phyloP scores from a whole-genome alignment of 37 sponge, comb jelly and placozoan genomes.

The Haliclona indistincta region DNA sequence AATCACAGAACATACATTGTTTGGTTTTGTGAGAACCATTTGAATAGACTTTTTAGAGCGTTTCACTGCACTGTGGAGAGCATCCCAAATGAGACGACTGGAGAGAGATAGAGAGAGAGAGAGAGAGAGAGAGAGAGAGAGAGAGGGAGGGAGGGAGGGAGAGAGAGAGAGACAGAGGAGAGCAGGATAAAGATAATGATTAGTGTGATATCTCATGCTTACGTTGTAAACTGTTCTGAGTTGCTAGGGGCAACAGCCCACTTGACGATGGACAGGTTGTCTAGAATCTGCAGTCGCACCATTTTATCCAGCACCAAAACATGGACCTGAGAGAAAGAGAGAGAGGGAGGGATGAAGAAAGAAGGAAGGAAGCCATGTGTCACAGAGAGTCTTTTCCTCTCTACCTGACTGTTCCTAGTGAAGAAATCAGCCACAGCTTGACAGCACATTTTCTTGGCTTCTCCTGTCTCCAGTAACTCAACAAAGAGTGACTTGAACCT shows the following conservation, averaged over 20 bases:
- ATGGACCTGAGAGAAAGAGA: constrained; percentile 38
- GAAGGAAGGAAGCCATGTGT: too few relatives aligned
- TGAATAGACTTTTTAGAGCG: not conserved
- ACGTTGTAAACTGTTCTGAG: constrained; percentile 42
- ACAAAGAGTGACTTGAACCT: constrained; percentile 75
- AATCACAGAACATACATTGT: not conserved
- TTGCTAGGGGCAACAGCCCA: constrained; percentile 52
- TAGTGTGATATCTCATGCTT: not conserved
- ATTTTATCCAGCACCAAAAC: constrained; percentile 73
- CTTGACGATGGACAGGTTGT: constrained; percentile 44
- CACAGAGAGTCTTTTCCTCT: too few relatives aligned
- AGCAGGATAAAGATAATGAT: not conserved
- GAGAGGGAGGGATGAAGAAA: not conserved
- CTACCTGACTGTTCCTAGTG: constrained; percentile 58
- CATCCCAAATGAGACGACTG: not conserved
- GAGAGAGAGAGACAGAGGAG: not conserved
- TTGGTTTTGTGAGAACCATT: not conserved
- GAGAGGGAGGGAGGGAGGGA: not conserved
- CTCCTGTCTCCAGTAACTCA: constrained; percentile 48
- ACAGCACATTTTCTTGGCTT: constrained; percentile 46
- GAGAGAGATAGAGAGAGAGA: not conserved
- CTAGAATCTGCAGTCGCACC: constrained; percentile 68
- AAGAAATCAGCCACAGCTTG: constrained; percentile 66
- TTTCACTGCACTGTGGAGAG: not conserved
- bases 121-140: too few relatives aligned